These are phyloP conservation scores for Todus mexicanus DNA, from an alignment of 2,797 vertebrate species.

Conservation along the genomic window DNA sequence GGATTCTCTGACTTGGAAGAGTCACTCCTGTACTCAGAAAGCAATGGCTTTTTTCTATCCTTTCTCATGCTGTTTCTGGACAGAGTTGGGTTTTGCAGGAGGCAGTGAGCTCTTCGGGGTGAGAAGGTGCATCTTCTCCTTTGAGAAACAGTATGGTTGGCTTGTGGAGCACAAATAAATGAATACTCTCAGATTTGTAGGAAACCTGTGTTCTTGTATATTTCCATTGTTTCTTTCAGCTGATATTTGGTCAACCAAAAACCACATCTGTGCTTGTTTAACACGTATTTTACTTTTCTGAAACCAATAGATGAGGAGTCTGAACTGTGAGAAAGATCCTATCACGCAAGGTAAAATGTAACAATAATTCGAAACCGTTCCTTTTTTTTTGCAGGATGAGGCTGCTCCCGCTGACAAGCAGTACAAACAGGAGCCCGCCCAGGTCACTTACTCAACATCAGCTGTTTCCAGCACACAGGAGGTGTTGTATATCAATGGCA, in stretches of 20 bases:
- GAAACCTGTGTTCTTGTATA: neutral
- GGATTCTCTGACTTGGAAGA: neutral
- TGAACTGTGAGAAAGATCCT: neutral
- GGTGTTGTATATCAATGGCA: conserved; percentile 86
- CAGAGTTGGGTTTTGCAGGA: neutral
- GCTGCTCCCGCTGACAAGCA: conserved; percentile 77
- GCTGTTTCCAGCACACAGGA: conserved; percentile 82
- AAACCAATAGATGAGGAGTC: neutral
- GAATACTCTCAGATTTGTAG: neutral
- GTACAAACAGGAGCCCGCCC: conserved; percentile 78
- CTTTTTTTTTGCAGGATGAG: conserved; percentile 76
- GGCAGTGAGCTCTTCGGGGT: neutral
- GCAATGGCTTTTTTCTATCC: neutral
- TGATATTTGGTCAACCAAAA: neutral
- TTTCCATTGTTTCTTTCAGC: neutral
- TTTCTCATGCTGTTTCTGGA: neutral
- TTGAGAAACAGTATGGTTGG: neutral
- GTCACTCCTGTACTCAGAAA: neutral
- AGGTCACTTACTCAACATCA: conserved; percentile 78
- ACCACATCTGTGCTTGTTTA: neutral
- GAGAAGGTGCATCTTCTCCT: neutral
- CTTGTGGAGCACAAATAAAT: neutral
- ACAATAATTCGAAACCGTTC: neutral
- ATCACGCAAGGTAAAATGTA: neutral
- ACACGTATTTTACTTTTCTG: neutral